These are phyloP conservation scores for Morphnarchus princeps DNA, from an alignment of 2,113 vertebrate genomes.

Conservation along the genomic window DNA sequence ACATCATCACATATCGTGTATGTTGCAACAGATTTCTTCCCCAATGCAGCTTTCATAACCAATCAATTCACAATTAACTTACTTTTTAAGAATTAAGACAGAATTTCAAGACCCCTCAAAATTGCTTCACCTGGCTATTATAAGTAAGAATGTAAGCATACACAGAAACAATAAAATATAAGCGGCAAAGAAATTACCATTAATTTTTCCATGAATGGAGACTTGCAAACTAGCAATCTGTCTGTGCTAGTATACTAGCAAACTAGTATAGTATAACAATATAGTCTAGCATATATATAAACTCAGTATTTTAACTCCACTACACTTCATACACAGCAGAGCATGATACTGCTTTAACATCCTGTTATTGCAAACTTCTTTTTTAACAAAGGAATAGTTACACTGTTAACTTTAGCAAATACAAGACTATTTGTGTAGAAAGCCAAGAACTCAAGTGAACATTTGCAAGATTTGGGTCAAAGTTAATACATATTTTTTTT, in stretches of 20 bases:
- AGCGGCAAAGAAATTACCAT: neutral
- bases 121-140: neutral
- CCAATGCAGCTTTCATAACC: neutral
- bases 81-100: neutral
- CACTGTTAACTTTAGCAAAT: neutral
- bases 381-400: neutral
- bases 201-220: neutral
- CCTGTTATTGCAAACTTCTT: neutral
- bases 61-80: neutral
- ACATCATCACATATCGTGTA: neutral
- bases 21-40: conserved; percentile 8
- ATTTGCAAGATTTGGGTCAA: neutral
- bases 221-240: neutral
- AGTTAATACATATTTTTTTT: neutral
- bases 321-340: neutral
- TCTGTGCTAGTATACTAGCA: neutral
- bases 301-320: neutral
- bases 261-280: neutral
- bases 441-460: neutral
- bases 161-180: neutral
- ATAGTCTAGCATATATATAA: neutral
- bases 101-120: neutral
- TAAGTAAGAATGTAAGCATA: neutral
- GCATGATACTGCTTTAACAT: neutral
- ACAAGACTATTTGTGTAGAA: neutral